phyloP scores from a whole-genome alignment of 2,888 invertebrate genomes.

The Yponomeuta sedellus region DNA sequence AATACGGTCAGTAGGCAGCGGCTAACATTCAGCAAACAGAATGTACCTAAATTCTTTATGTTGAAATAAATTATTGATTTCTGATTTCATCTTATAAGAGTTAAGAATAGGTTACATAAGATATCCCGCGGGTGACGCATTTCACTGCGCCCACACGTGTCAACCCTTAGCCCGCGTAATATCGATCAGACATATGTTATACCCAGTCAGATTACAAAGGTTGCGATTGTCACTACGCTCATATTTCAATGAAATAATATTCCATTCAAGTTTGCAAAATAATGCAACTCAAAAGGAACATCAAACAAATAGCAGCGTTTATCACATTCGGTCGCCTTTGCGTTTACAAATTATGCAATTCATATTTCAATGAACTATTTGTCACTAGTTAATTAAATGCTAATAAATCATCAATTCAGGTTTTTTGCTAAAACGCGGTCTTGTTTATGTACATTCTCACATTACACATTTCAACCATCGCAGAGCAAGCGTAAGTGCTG shows the following conservation, averaged over 20 bases:
- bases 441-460: background rate
- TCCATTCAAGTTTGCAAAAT: background rate
- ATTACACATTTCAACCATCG: background rate
- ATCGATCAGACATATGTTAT: background rate
- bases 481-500: background rate
- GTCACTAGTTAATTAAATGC: background rate
- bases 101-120: too few relatives aligned
- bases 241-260: background rate
- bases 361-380: background rate
- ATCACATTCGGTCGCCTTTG: background rate
- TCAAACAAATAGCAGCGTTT: background rate
- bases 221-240: background rate
- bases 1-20: too few relatives aligned
- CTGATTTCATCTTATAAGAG: too few relatives aligned
- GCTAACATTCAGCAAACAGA: too few relatives aligned
- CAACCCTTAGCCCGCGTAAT: background rate
- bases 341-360: background rate
- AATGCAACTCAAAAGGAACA: background rate
- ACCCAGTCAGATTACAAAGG: background rate
- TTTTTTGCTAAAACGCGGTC: background rate
- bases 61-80: too few relatives aligned
- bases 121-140: background rate
- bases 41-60: too few relatives aligned
- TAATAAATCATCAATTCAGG: background rate
- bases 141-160: background rate